phyloP scores from a whole-genome alignment of 2,888 invertebrate species.

The Globia sparganii region DNA sequence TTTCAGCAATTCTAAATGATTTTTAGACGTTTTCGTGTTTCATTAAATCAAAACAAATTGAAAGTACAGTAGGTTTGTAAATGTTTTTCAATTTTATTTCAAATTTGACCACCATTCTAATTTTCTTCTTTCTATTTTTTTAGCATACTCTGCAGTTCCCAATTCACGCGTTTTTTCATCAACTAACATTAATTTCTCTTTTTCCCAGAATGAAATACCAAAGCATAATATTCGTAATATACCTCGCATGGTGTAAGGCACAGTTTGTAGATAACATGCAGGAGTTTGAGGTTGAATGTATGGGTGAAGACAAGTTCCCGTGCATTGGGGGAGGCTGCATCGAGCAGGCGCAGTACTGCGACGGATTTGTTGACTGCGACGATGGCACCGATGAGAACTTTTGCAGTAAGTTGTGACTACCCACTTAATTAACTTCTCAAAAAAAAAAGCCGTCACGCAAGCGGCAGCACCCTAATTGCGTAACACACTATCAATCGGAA shows the following conservation, averaged over 20 bases:
- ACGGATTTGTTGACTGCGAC: constrained; percentile 90
- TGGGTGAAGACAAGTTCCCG: constrained; percentile 76
- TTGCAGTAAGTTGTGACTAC: constrained; percentile 77
- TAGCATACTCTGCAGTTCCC: no score
- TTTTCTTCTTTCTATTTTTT: background rate
- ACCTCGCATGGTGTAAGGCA: constrained; percentile 66
- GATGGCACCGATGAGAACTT: constrained; percentile 91
- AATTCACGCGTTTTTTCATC: no score
- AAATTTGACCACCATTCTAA: background rate
- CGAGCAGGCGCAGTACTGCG: constrained; percentile 89
- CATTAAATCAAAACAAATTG: background rate
- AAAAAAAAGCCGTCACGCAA: no score
- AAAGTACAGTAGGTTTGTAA: background rate
- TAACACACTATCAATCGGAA: no score
- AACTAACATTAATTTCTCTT: background rate
- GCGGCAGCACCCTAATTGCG: no score
- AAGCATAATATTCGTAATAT: constrained; percentile 57
- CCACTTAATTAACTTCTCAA: background rate
- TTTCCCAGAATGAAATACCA: constrained; percentile 42
- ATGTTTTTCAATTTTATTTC: background rate
- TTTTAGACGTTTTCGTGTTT: background rate
- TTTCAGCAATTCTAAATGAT: background rate
- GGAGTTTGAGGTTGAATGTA: constrained; percentile 74
- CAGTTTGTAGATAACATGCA: constrained; percentile 79
- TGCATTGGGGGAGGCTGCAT: constrained; percentile 89